Conservation (phyloP, 2,888 invertebrate species). For the Dynastes hyllus region DNA sequence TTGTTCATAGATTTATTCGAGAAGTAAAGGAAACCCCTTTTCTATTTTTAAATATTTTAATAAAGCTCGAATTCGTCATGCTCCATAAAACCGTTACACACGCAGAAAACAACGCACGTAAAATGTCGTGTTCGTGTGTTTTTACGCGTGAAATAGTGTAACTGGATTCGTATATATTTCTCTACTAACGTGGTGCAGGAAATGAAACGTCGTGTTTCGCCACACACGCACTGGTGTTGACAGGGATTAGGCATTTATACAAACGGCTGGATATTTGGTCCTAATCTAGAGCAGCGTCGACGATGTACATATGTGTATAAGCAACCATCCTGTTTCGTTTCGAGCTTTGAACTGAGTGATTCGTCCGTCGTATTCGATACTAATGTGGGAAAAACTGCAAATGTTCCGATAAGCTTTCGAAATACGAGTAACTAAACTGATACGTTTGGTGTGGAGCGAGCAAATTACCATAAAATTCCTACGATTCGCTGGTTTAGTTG, state of each 20-base stretch:
- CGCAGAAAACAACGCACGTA: constrained; percentile 19
- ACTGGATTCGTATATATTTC: constrained; percentile 34
- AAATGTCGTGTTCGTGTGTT: constrained; percentile 17
- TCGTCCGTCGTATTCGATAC: constrained; percentile 37
- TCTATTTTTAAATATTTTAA: constrained; percentile 10
- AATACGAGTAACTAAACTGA: constrained; percentile 28
- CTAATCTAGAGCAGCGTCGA: constrained; percentile 38
- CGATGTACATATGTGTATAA: constrained; percentile 21
- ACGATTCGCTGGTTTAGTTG: neutral
- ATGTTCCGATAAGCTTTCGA: constrained; percentile 37
- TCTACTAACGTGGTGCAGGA: constrained; percentile 24
- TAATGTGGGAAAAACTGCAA: constrained; percentile 47
- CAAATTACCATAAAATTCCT: constrained; percentile 26
- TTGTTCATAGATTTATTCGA: too few relatives aligned
- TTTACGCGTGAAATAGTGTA: constrained; percentile 34
- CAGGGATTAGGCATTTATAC: constrained; percentile 57
- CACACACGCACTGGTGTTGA: constrained; percentile 51
- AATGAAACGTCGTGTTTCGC: constrained; percentile 44
- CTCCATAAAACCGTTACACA: constrained; percentile 4
- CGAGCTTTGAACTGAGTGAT: constrained; percentile 41
- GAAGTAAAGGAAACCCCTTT: neutral
- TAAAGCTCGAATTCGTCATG: neutral
- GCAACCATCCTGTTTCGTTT: constrained; percentile 6
- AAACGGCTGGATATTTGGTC: constrained; percentile 44
- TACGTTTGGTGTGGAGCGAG: constrained; percentile 20